These are phyloP conservation scores for Drosophila lacertosa DNA, from an alignment of 1,140 invertebrate genomes.

Conservation along the genomic window DNA sequence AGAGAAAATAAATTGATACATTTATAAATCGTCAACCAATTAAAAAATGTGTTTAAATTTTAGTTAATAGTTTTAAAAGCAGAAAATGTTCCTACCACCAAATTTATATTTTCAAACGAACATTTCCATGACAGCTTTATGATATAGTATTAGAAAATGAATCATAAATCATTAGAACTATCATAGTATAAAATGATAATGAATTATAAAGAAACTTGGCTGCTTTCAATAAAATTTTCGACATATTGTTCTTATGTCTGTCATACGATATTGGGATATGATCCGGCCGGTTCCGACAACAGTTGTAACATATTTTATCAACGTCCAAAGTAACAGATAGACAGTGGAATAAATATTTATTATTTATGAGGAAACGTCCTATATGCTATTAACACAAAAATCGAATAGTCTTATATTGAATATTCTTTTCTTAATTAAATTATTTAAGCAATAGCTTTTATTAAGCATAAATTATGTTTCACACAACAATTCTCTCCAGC, in stretches of 20 bases:
- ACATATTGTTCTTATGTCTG: neutral
- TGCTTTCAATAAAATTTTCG: neutral
- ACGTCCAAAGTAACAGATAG: neutral
- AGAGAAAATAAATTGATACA: too few species aligned
- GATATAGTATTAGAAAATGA: neutral
- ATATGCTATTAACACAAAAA: neutral
- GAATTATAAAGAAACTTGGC: neutral
- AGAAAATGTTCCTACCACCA: neutral
- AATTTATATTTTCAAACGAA: neutral
- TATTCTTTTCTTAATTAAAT: neutral
- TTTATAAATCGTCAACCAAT: too few species aligned
- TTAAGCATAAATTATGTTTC: neutral
- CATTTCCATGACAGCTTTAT: neutral
- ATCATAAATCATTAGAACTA: neutral
- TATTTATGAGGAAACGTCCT: neutral
- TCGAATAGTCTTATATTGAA: neutral
- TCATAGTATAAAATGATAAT: neutral
- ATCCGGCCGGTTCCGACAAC: neutral
- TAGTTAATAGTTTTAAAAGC: neutral
- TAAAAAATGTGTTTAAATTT: too few species aligned
- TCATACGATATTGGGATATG: neutral
- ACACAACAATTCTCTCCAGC: constrained; percentile 28
- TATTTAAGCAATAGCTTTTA: neutral
- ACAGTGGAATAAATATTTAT: neutral
- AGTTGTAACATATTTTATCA: neutral